Base-by-base conservation (phyloP, 1,140 invertebrate species). In the Drosophila saltans region DNA sequence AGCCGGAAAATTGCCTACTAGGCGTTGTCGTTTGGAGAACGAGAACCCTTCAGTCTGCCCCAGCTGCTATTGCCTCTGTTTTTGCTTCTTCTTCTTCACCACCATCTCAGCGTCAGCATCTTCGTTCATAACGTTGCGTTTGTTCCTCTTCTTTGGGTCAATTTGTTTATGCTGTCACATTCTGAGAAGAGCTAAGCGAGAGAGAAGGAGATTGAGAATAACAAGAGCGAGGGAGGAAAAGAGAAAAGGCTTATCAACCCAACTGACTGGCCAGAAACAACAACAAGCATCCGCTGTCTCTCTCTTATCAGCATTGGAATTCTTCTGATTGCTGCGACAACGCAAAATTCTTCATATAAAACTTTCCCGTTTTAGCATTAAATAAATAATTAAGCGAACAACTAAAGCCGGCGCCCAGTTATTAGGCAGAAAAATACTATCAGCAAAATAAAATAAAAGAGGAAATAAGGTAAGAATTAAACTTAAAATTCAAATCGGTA, bases 1-100 rank as follows among this genome's bases (percentile, higher is more conserved):
- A 86, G 81, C 82, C 82, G 81, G 81, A 85, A 85, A 85, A 86
- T 85, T 75, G 82, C 68, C 75, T 56, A 48, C 58, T 74, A 81
- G 82, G 81, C 81, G 81, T 72, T 81, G 81, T 80, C 81, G 81
- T 66, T 40, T 36, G 41, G 60, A 63, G 52, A 36, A 28, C 56
- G 59, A 52, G 74, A 64, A 69, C 61, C 62, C 66, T 82, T 70
- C 36, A 9, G 7, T 26, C 21, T n/a, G 16, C 41, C 11, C 9
- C 39, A 55, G 16, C 57, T 36, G 33, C 33, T 36, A 6, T 36
- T 36, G 33, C 33, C 33, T 6, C 6, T 36, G 33, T 5, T 36
- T 36, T 36, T 7, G 33, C 33, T 6, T 6, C 33, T 36, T 36
- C 33, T 36, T 36, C 33, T 36, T 30, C 56, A 26, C 58, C 59